Conservation (phyloP, 30 jellyfish, hydroid and myxozoan genomes). For the Aurelia aurita complex sp. Pacific region DNA sequence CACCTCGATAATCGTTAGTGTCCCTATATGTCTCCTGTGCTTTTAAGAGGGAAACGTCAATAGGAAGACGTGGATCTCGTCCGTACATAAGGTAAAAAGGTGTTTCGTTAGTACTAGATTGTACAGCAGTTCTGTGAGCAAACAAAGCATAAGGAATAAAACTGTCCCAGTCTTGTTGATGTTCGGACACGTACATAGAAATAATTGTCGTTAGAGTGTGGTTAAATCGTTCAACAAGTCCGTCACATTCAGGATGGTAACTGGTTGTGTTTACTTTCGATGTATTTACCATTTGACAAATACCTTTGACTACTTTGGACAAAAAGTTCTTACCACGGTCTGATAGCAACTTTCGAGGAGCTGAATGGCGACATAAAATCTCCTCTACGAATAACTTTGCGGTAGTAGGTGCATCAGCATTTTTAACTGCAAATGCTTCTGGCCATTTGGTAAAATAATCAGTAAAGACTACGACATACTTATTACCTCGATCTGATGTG, state of each 20-base stretch:
- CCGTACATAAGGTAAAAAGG: constrained; percentile 57
- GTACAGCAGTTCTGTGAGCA: constrained; percentile 42
- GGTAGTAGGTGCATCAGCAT: constrained; percentile 51
- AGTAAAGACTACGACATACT: constrained; percentile 48
- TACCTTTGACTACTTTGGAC: constrained; percentile 49
- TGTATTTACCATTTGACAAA: constrained; percentile 43
- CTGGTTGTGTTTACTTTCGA: constrained; percentile 27
- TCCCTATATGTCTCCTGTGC: constrained; percentile 20
- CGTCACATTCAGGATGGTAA: constrained; percentile 63
- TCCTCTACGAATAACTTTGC: constrained; percentile 61
- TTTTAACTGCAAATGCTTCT: constrained; percentile 61
- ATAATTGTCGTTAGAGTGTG: constrained; percentile 41
- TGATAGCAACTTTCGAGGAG: constrained; percentile 48
- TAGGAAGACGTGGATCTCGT: constrained; percentile 56
- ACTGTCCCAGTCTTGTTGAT: constrained; percentile 61
- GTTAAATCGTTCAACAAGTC: constrained; percentile 56
- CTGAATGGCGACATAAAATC: constrained; percentile 63
- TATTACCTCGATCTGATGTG: constrained; percentile 47
- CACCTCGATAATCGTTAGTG: constrained; percentile 41
- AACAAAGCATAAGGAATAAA: constrained; percentile 43
- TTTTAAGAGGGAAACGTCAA: constrained; percentile 40
- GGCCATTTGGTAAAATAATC: constrained; percentile 68
- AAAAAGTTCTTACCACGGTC: constrained; percentile 69
- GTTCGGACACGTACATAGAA: constrained; percentile 57
- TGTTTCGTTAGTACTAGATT: constrained; percentile 32